Evolutionary conservation across 2,797 vertebrate species (phyloP).

Genomic region (Aeoliscus strigatus): DNA sequence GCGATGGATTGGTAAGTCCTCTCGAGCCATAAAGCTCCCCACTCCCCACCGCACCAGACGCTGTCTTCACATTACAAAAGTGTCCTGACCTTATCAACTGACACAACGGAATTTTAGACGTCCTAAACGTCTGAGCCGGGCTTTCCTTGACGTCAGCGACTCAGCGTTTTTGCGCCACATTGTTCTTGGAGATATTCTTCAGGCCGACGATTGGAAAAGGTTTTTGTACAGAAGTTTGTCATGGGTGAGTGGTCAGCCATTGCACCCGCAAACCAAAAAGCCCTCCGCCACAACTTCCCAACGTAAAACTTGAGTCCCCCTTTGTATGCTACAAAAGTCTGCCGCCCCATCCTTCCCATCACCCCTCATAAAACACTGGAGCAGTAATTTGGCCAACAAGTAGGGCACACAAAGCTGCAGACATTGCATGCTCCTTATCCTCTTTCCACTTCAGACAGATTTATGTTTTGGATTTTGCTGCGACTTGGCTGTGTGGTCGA

Average conservation of each 20-base stretch:
- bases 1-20: slow-evolving; percentile 94
- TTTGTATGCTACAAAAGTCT: slow-evolving; percentile 52
- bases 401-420: no score
- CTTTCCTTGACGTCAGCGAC: slow-evolving; percentile 42
- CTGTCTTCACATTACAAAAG: slow-evolving; percentile 28
- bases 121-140: slow-evolving; percentile 31
- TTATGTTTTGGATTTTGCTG: no score
- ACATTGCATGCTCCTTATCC: no score
- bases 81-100: slow-evolving; percentile 54
- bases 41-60: slow-evolving; percentile 4
- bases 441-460: no score
- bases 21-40: no score
- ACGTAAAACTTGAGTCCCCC: slow-evolving; percentile 51
- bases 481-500: no score
- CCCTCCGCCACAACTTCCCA: slow-evolving; percentile 36
- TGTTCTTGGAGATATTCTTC: slow-evolving; percentile 47
- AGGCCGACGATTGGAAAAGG: slow-evolving; percentile 19
- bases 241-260: slow-evolving; percentile 58
- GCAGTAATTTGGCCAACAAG: slow-evolving; percentile 40
- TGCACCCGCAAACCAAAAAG: slow-evolving; percentile 26
- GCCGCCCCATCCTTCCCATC: slow-evolving; percentile 41
- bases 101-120: slow-evolving; percentile 25
- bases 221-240: slow-evolving; percentile 56
- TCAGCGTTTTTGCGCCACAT: slow-evolving; percentile 51
- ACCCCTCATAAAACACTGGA: slow-evolving; percentile 61